Base-by-base conservation (phyloP, 2,797 vertebrate genomes). In the Gallinago stenura region DNA sequence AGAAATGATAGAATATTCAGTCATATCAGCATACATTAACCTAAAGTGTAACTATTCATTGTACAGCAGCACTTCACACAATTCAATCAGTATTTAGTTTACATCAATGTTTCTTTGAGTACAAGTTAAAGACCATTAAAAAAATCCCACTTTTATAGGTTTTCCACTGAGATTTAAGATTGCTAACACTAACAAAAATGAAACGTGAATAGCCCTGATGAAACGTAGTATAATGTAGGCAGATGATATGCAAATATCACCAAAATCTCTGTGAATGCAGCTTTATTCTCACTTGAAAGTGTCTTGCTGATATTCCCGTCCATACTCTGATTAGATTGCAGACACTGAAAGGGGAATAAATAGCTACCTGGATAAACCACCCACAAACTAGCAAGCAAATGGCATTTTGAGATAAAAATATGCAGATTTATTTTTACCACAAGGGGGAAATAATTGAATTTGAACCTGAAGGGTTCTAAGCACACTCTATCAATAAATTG, bases 351-450 rank as follows among this genome's bases (percentile, higher is more conserved):
- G 18, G 15, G 45, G 43, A 95, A 88, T 78, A 78, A 90, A 81
- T 37, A 91, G 50, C 39, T 81, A 72, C 66, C 51, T 82, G 35
- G 28, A 60, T n/a, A 56, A 31, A 87, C 45, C 35, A 90, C 13
- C n/a, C 46, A 79, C 31, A 82, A 62, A 73, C 5, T 56, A 83
- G 56, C 15, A 91, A 84, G 12, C 9, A 93, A 92, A 64, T 4
- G 16, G 8, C 14, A 68, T 39, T 78, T 33, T 62, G 39, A 83
- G 41, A 76, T 48, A 84, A 89, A 94, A 9, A 82, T 35, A 88
- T 2, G 21, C 51, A 89, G 83, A 77, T 77, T 83, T 87, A 70
- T 70, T 95, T 95, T 91, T 90, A 87, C n/a, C 66, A 66, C 2
- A 3, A 69, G 79, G 31, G 15, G 12, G 45, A 70, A 73, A 77